These are phyloP conservation scores for Augochlorella aurata DNA, from an alignment of 2,888 invertebrate species.

Conservation along the genomic window DNA sequence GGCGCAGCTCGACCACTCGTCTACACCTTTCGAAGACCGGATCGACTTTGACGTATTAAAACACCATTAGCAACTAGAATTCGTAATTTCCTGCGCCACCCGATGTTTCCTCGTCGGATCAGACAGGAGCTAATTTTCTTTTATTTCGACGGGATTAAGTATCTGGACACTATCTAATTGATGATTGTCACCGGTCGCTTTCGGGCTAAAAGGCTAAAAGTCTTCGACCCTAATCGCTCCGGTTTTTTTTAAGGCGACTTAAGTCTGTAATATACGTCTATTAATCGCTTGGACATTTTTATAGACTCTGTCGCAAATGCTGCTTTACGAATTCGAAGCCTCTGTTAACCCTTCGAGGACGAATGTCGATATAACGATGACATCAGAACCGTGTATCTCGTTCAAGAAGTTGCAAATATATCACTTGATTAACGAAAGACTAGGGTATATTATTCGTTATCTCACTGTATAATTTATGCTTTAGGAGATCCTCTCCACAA, in stretches of 20 bases:
- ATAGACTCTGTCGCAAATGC: not conserved
- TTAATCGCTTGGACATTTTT: not conserved
- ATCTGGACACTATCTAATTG: not conserved
- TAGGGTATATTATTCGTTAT: no score
- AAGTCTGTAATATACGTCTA: not conserved
- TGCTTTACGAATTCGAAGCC: no score
- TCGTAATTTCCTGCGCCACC: slow-evolving; percentile 8
- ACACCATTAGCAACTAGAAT: slow-evolving; percentile 30
- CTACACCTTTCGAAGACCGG: slow-evolving; percentile 50
- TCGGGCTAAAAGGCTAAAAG: not conserved
- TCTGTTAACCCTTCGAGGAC: no score
- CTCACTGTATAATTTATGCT: no score
- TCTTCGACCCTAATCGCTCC: not conserved
- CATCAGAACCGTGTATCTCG: no score
- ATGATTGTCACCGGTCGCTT: not conserved
- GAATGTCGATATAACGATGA: no score
- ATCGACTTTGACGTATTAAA: slow-evolving; percentile 36
- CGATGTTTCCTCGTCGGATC: not conserved
- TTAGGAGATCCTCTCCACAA: no score
- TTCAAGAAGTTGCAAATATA: no score
- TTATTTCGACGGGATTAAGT: not conserved
- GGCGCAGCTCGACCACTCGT: slow-evolving; percentile 46
- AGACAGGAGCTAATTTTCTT: not conserved
- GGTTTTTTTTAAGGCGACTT: not conserved
- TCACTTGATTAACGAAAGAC: no score